Evolutionary conservation across 2,888 invertebrate genomes (phyloP), one percentile per base, ranked within the genome.

Genomic region (Pelosia muscerda): DNA sequence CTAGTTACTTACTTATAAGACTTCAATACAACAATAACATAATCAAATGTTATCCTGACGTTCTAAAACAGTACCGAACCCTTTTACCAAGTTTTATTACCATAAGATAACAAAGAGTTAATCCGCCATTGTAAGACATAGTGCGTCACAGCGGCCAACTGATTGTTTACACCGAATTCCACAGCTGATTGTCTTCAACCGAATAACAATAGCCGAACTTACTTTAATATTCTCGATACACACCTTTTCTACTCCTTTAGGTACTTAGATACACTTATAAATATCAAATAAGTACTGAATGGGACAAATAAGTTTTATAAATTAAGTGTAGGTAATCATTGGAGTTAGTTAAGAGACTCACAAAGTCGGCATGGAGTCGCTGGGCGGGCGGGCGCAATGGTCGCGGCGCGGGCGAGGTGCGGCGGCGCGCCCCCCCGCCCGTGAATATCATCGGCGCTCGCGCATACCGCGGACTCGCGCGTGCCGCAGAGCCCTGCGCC

Each of bases 401-500:
- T 83, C 86, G 86, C 79, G 90, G 91, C 86, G 93, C 92, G 85
- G 93, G 89, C 88, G 93, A 90, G 83, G 91, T 83, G 85, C 94
- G 93, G 77, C 95, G 93, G 83, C 95, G 95, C 89, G 92, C 93
- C 89, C 94, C 93, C 92, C 93, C 93, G 92, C 94, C 93, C 86
- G 95, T 95, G 91, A 95, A 95, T 89, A 95, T 95, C 95, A 95
- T 95, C 92, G 90, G 85, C 87, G 85, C 86, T 82, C 82, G 87
- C 87, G 87, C 92, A 91, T 90, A 78, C 77, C 84, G 84, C 92
- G 91, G 75, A 25, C 66, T 66, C 72, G 22, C 72, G 72, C 71
- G 65, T 54, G 31, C 63, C 25, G 54, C 92, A 91, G 75, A 93
- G 91, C 61, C 58, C 58, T 73, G 76, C 75, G 75, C 72, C 75